These are phyloP conservation scores for Naja naja DNA, from an alignment of 2,113 vertebrate species.

Conservation along the genomic window DNA sequence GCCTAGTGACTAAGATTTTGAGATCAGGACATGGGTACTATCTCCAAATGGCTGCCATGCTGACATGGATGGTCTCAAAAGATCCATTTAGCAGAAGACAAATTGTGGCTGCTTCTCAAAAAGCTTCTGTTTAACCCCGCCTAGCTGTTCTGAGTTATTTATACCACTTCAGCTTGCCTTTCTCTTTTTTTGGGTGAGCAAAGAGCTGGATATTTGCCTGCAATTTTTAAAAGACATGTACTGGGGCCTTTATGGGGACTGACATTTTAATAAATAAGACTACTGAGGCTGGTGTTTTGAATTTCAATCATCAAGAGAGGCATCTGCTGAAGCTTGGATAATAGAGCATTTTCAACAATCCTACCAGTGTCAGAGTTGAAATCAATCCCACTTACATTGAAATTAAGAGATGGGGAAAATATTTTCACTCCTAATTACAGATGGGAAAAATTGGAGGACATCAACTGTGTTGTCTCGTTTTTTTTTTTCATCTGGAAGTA, in stretches of 20 bases:
- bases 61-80: background rate
- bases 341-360: background rate
- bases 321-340: background rate
- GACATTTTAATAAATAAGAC: background rate
- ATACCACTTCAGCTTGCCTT: background rate
- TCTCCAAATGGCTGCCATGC: background rate
- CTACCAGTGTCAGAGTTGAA: background rate
- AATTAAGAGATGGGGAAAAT: background rate
- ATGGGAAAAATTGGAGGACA: background rate
- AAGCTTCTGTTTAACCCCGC: background rate
- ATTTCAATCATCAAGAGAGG: background rate
- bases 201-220: background rate
- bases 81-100: background rate
- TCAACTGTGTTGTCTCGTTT: background rate
- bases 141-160: background rate
- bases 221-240: background rate
- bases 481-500: background rate
- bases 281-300: background rate
- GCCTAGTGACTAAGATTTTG: background rate
- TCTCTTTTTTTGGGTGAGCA: background rate
- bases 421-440: background rate
- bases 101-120: background rate
- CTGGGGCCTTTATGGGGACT: background rate
- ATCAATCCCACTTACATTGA: background rate
- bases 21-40: background rate